Evolutionary conservation across 2,888 invertebrate genomes (phyloP), one percentile per base, ranked within the genome.

Genomic region (Achlya flavicornis): DNA sequence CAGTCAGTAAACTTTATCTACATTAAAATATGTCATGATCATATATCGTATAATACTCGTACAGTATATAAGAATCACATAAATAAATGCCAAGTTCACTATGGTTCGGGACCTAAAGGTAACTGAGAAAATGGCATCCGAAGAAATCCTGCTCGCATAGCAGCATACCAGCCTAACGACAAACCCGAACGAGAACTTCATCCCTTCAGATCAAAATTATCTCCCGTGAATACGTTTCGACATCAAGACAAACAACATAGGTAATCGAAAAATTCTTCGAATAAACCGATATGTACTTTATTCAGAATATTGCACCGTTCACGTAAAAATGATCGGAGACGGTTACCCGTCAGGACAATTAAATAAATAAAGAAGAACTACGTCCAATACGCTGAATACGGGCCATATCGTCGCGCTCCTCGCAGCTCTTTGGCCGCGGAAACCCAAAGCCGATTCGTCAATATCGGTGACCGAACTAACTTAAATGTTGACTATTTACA

Each of bases 41-140:
- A 85, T 87, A 87, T 84, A 88, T 90, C 84, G 87, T 84, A 83
- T 87, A 88, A 88, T 89, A 91, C 88, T 90, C 85, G 88, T 86
- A 88, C 82, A 88, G 85, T 88, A 86, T 85, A 85, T 82, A 90
- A 87, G 85, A 89, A 92, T 91, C 91, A 92, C 91, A 91, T 88
- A 89, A 91, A 91, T 92, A 93, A 93, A 93, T 93, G 93, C 93
- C 92, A 90, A 86, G 91, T 90, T 90, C 87, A 88, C 87, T 91
- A 91, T 89, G 90, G 90, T 90, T 89, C 84, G 81, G 87, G 86
- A 90, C 88, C 91, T 92, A 91, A 81, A 81, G 92, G 92, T 93
- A 93, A 93, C 91, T 92, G 89, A 91, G 91, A 88, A 87, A 91
- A 92, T 92, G 93, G 92, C 93, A 92, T 91, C 86, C 82, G 85